phyloP scores from a whole-genome alignment of 2,888 invertebrate species.

The Osmoderma eremita region DNA sequence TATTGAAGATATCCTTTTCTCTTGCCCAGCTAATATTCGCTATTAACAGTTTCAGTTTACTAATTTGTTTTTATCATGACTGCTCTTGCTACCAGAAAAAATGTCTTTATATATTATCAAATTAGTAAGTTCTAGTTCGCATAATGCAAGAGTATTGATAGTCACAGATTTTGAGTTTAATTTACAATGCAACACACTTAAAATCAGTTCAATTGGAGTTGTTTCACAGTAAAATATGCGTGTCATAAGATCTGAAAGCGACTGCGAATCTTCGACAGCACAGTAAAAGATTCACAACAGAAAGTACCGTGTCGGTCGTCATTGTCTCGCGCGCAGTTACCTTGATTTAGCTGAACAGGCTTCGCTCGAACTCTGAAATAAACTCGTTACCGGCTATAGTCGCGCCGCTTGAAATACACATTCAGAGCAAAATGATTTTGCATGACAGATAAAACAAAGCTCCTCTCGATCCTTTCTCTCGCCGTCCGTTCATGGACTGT shows the following conservation, averaged over 20 bases:
- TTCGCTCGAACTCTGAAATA: constrained; percentile 19
- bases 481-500: constrained; percentile 20
- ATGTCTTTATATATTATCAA: no score
- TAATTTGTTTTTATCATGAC: no score
- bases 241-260: neutral
- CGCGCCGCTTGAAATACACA: constrained; percentile 32
- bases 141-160: no score
- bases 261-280: neutral
- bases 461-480: constrained; percentile 18
- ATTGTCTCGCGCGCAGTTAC: constrained; percentile 8
- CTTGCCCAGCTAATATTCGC: no score
- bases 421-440: constrained; percentile 36
- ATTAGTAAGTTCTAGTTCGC: no score
- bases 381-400: constrained; percentile 26
- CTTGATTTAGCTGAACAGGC: constrained; percentile 25
- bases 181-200: no score
- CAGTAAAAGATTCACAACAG: neutral
- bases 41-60: no score
- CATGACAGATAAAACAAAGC: constrained; percentile 40
- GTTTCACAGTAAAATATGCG: neutral
- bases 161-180: no score
- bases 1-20: no score
- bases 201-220: no score
- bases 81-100: no score
- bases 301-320: constrained; percentile 8